Evolutionary conservation across 2,113 vertebrate genomes (phyloP), one percentile per base, ranked within the genome.

Genomic region (Cichladusa arquata): DNA sequence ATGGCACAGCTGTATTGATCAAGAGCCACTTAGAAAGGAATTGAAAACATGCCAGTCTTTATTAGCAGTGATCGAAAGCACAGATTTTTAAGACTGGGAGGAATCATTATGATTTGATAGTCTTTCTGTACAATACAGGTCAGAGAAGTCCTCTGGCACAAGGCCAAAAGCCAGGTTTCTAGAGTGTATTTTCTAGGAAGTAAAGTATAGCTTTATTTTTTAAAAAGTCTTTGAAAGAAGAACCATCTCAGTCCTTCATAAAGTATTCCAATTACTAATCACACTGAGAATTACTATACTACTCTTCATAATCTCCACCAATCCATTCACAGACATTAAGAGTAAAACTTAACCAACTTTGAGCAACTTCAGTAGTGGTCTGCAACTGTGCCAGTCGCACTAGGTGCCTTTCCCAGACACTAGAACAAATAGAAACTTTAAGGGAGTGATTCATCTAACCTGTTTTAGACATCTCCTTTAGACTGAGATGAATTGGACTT

Each of bases 361-460:
- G 60, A 36, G 50, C 38, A 92, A 64, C 47, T 92, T 80, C 58
- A 88, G 29, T 17, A 83, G 54, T 62, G 31, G 14, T 58, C 64
- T 86, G 65, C 71, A 88, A 31, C 42, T 57, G 42, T 54, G 19
- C 42, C 42, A 47, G 79, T 90, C 92, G 86, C 66, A 58, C 45
- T 69, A 61, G 65, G 23, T 95, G 91, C 88, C 88, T 94, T 93
- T 93, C 91, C 88, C 56, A 83, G 85, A 45, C 62, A 25, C 29
- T 47, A 79, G 76, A 96, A 67, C 82, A 94, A 92, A 92, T 14
- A 92, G 86, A 92, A 94, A 62, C 8, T 83, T 86, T 73, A 88
- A 94, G 70, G 45, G 86, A 96, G 86, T 90, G 90, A 92, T 97
- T 94, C 82, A 96, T 97, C 94, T 95, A 90, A 93, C 47, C 62